Conservation (phyloP, 2,797 vertebrate genomes). For the Sebastolobus altivelis region DNA sequence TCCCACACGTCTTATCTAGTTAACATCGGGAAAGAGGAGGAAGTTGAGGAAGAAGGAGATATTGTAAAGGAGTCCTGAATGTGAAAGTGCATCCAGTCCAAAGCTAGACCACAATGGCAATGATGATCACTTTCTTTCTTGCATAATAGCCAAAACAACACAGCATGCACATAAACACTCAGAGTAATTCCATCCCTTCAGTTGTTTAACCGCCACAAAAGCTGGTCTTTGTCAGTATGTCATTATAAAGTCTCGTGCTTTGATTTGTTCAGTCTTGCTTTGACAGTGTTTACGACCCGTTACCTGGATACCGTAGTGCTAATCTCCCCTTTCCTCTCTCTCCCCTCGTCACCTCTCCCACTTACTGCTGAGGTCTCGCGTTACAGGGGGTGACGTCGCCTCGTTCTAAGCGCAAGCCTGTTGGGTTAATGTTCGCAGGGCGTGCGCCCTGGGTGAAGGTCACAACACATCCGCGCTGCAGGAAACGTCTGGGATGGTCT, state of each 20-base stretch:
- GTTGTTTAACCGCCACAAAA: slow-evolving; percentile 42
- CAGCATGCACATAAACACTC: background rate
- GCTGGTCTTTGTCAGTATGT: slow-evolving; percentile 54
- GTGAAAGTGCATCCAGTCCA: slow-evolving; percentile 1
- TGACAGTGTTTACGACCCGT: slow-evolving; percentile 74
- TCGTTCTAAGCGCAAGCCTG: slow-evolving; percentile 40
- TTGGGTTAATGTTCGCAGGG: slow-evolving; percentile 38
- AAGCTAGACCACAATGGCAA: background rate
- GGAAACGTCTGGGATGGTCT: slow-evolving; percentile 59
- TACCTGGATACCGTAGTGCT: slow-evolving; percentile 75
- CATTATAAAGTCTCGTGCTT: slow-evolving; percentile 43
- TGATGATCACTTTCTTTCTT: background rate
- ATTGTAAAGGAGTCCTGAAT: background rate
- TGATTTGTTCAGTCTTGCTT: slow-evolving; percentile 67
- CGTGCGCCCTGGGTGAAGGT: slow-evolving; percentile 53
- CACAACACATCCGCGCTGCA: slow-evolving; percentile 55
- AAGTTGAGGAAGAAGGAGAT: background rate
- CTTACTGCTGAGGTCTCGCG: slow-evolving; percentile 46
- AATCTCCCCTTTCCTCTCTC: slow-evolving; percentile 53
- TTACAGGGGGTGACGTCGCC: slow-evolving; percentile 61
- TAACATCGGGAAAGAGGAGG: background rate
- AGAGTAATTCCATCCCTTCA: slow-evolving; percentile 41
- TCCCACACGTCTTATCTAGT: background rate
- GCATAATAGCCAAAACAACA: slow-evolving; percentile 22
- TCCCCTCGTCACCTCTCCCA: slow-evolving; percentile 46